Conservation (phyloP, 2,797 vertebrate genomes). For the Rhynchonycteris naso region DNA sequence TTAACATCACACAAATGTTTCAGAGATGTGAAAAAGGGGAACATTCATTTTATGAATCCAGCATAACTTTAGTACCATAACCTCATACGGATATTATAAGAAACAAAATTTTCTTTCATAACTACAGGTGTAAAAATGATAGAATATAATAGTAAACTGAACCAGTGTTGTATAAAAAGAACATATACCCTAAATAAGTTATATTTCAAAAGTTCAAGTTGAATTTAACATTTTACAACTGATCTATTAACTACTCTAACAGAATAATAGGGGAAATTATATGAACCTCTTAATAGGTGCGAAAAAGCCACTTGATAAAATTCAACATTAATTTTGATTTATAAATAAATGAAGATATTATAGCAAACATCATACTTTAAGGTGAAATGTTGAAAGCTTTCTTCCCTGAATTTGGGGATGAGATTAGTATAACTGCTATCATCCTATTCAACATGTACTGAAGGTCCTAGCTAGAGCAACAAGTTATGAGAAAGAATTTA, state of each 20-base stretch:
- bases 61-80: not conserved
- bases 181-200: not conserved
- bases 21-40: not conserved
- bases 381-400: not conserved
- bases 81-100: not conserved
- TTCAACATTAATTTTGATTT: conserved; percentile 3
- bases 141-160: not conserved
- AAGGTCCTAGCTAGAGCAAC: not conserved
- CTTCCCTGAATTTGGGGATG: not conserved
- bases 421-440: not conserved
- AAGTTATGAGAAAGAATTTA: not conserved
- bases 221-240: not conserved
- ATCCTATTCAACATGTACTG: not conserved
- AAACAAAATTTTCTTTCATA: not conserved
- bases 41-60: not conserved
- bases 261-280: not conserved
- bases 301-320: not conserved
- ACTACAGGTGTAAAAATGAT: not conserved
- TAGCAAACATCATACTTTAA: not conserved
- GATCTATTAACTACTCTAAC: not conserved
- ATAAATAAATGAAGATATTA: not conserved
- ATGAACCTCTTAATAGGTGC: not conserved
- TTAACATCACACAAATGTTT: not conserved
- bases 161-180: not conserved
- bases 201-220: not conserved